Evolutionary conservation across 2,888 invertebrate species (phyloP).

Genomic region (Shargacucullia verbasci): DNA sequence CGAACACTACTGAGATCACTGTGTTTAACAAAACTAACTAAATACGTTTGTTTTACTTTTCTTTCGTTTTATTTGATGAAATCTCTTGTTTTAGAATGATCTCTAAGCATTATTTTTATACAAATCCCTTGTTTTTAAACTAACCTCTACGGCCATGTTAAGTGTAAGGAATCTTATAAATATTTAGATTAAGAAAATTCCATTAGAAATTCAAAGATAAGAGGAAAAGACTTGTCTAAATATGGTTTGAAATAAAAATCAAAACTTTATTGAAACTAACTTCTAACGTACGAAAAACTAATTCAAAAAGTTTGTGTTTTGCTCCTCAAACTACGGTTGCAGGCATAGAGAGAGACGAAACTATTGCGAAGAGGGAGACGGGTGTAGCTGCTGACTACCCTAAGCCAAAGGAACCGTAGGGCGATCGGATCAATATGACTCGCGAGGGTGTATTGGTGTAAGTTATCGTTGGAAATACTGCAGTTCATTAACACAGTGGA

Average conservation of each 20-base stretch:
- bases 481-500: constrained; percentile 47
- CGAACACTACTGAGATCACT: no score
- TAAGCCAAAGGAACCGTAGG: constrained; percentile 49
- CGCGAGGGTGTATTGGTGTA: constrained; percentile 41
- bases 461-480: constrained; percentile 38
- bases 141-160: no score
- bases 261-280: constrained; percentile 1
- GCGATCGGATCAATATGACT: constrained; percentile 57
- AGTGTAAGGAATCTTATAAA: no score
- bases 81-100: no score
- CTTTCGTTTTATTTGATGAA: no score
- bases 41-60: no score
- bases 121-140: no score
- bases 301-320: constrained; percentile 17
- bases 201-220: no score
- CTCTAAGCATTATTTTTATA: no score
- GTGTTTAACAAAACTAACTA: no score
- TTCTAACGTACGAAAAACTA: constrained; percentile 1
- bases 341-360: constrained; percentile 31
- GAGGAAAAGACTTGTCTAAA: no score
- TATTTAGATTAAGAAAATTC: no score
- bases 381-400: constrained; percentile 44
- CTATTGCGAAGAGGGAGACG: constrained; percentile 31
- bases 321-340: constrained; percentile 29
- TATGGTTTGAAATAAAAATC: not conserved